These are phyloP conservation scores for Gymnorhina tibicen DNA, from an alignment of 2,113 vertebrate species.

Conservation along the genomic window DNA sequence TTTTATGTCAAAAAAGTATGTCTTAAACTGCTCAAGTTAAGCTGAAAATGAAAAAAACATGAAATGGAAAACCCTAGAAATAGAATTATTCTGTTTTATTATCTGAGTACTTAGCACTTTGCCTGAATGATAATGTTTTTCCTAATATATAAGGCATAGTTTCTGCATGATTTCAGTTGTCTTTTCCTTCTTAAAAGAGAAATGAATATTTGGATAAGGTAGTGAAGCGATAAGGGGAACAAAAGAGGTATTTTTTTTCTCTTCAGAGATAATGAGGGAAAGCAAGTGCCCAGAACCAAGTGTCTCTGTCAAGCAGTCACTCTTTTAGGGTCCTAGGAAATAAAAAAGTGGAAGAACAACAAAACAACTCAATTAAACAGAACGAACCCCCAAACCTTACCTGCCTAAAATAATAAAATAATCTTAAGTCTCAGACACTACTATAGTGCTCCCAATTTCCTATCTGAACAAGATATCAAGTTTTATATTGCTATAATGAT, in stretches of 20 bases:
- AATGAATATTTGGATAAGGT: conserved; percentile 64
- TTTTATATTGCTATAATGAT: not conserved
- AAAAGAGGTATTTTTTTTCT: conserved; percentile 31
- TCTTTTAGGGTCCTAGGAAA: conserved; percentile 31
- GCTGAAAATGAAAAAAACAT: conserved; percentile 20
- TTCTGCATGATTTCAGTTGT: conserved; percentile 51
- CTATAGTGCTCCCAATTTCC: not conserved
- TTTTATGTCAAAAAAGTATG: not conserved
- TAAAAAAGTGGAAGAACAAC: conserved; percentile 24
- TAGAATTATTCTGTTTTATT: conserved; percentile 55
- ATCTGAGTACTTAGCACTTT: conserved; percentile 52
- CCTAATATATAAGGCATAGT: conserved; percentile 45
- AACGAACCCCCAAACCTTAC: not conserved
- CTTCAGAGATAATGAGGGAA: conserved; percentile 56
- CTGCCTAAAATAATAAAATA: not conserved
- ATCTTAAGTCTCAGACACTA: not conserved
- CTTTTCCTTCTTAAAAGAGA: conserved; percentile 62
- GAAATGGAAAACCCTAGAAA: conserved; percentile 35
- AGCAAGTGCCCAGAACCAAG: conserved; percentile 42
- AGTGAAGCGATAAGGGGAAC: conserved; percentile 41
- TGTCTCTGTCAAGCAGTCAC: conserved; percentile 24
- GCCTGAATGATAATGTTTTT: conserved; percentile 49
- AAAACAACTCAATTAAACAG: conserved; percentile 3
- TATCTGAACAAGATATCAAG: not conserved
- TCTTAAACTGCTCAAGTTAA: conserved; percentile 34